Evolutionary conservation across 2,797 vertebrate species (phyloP).

Genomic region (Etheostoma perlongum): DNA sequence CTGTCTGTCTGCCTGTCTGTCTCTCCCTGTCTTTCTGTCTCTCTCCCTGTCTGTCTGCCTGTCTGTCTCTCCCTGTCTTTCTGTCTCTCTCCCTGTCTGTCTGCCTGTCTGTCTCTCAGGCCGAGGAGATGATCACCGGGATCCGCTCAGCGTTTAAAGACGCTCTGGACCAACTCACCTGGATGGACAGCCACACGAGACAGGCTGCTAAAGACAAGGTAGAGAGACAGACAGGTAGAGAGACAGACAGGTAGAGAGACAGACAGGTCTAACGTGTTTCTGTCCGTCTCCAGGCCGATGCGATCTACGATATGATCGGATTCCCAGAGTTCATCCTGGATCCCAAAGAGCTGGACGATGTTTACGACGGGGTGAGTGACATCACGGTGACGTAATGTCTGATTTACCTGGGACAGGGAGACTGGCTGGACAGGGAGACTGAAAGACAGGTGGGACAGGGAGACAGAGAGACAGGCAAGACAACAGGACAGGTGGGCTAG

Average conservation of each 20-base stretch:
- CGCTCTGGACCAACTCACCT: conserved; percentile 88
- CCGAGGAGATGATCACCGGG: conserved; percentile 95
- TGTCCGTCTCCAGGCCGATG: conserved; percentile 87
- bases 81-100: too few species aligned
- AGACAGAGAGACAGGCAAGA: too few species aligned
- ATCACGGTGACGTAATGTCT: not conserved
- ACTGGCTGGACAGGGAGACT: too few species aligned
- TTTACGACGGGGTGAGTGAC: conserved; percentile 94
- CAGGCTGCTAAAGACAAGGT: conserved; percentile 97
- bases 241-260: too few species aligned
- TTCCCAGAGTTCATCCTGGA: conserved; percentile 98
- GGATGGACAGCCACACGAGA: conserved; percentile 95
- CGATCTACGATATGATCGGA: conserved; percentile 98
- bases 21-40: too few species aligned
- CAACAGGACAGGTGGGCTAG: too few species aligned
- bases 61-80: too few species aligned
- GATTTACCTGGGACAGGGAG: not conserved
- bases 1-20: too few species aligned
- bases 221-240: not conserved
- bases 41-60: too few species aligned
- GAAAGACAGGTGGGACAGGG: too few species aligned
- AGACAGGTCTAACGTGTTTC: not conserved
- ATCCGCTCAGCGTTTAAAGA: conserved; percentile 93
- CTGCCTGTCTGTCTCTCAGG: conserved; percentile 76
- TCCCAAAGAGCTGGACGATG: conserved; percentile 94